Conservation (phyloP, 1,140 invertebrate genomes). For the Frieseomelitta varia region DNA sequence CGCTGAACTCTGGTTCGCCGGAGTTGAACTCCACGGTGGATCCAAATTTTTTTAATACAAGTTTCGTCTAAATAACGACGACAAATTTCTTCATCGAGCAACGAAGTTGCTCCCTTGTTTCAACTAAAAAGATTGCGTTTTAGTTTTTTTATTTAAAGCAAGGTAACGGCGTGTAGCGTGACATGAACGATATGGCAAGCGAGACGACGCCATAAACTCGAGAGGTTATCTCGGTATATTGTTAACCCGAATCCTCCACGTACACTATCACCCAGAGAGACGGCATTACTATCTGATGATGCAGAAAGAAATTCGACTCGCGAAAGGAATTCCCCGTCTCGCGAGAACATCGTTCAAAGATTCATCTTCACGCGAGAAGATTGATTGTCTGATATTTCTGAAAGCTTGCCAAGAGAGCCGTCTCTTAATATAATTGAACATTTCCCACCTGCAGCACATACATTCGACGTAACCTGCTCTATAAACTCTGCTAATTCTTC, state of each 20-base stretch:
- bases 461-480: too few relatives aligned
- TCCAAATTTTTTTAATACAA: too few relatives aligned
- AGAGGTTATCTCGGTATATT: not conserved
- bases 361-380: not conserved
- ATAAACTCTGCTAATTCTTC: too few relatives aligned
- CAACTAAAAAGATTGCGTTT: too few relatives aligned
- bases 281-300: not conserved
- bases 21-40: not conserved
- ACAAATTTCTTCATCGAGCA: not conserved
- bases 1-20: not conserved
- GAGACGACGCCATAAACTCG: not conserved
- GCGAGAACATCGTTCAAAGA: not conserved
- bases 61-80: not conserved
- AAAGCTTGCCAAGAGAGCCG: not conserved
- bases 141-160: not conserved
- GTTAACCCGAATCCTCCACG: not conserved
- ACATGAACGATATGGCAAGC: not conserved
- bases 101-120: not conserved
- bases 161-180: not conserved
- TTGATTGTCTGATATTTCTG: not conserved
- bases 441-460: not conserved
- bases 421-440: not conserved
- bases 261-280: not conserved
- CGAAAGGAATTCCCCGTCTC: not conserved
- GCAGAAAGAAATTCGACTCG: not conserved